Conservation (phyloP, 2,113 vertebrate genomes). For the Glaucidium brasilianum region DNA sequence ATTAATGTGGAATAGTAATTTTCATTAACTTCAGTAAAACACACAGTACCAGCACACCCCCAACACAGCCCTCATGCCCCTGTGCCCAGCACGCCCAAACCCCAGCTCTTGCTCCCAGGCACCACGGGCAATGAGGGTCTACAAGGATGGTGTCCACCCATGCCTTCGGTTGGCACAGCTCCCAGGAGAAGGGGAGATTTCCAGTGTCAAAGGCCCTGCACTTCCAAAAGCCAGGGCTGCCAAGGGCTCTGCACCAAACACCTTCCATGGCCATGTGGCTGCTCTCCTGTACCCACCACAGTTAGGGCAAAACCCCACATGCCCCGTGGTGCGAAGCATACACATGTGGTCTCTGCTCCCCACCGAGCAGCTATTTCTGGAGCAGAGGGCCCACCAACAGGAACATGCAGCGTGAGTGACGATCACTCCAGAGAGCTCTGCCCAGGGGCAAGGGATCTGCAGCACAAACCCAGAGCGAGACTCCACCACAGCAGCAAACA, state of each 20-base stretch:
- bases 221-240: not conserved
- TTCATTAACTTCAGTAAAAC: not conserved
- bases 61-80: too few species aligned
- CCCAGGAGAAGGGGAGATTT: too few species aligned
- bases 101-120: not conserved
- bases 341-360: rapidly evolving
- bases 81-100: not conserved
- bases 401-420: rapidly evolving
- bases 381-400: rapidly evolving
- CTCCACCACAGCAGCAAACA: not conserved
- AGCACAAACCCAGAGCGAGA: rapidly evolving
- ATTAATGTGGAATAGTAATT: not conserved
- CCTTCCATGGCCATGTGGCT: rapidly evolving
- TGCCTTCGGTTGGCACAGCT: not conserved
- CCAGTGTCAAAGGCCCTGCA: not conserved
- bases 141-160: too few species aligned
- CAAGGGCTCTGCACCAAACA: not conserved
- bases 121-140: not conserved
- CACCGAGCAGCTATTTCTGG: not conserved
- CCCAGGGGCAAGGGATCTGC: rapidly evolving
- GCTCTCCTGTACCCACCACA: not conserved
- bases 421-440: not conserved
- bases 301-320: rapidly evolving
- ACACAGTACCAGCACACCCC: not conserved
- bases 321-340: too few species aligned